Percentiles rank a stretch among this genome's conserved stretches.
Conservation (phyloP, 1,140 invertebrate genomes). For the Drosophila varians region DNA sequence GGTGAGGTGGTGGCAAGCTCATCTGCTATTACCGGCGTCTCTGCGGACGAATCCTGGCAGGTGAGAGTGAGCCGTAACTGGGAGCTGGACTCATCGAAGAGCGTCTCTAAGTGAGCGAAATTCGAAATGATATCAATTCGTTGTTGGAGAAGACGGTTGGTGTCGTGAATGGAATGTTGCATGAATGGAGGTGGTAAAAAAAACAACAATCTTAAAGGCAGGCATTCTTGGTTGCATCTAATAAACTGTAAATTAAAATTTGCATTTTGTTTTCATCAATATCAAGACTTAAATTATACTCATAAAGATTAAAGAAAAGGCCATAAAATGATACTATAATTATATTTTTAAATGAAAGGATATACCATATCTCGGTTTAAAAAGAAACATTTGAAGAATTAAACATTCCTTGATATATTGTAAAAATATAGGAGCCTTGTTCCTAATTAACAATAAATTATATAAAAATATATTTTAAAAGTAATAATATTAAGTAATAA, state of each 20-base stretch:
- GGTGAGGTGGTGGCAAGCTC: constrained; percentile 13
- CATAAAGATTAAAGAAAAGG: too few species aligned
- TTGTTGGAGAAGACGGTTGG: constrained; percentile 8
- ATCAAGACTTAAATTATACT: too few species aligned
- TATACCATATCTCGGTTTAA: too few species aligned
- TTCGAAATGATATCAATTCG: constrained; percentile 1
- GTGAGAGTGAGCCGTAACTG: constrained; percentile 52
- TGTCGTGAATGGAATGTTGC: constrained; percentile 56
- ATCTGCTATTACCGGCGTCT: constrained; percentile 43
- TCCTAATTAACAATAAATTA: neutral
- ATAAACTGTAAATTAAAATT: too few species aligned
- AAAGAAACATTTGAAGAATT: too few species aligned
- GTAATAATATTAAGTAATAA: neutral
- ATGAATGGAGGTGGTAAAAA: constrained; percentile 67
- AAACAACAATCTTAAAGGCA: constrained; percentile 74
- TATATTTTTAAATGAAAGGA: too few species aligned
- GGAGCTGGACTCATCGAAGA: constrained; percentile 68
- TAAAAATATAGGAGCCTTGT: too few species aligned
- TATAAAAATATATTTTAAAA: neutral
- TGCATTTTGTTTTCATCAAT: constrained; percentile 70
- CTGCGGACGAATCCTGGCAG: constrained; percentile 44
- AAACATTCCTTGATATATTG: constrained; percentile 23
- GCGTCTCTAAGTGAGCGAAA: constrained; percentile 54
- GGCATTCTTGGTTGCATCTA: too few species aligned
- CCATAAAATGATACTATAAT: too few species aligned